A percentile compares a stretch with the other conserved stretches of the same genome.
Conservation (phyloP, 2,113 vertebrate species). For the Hassar affinis region DNA sequence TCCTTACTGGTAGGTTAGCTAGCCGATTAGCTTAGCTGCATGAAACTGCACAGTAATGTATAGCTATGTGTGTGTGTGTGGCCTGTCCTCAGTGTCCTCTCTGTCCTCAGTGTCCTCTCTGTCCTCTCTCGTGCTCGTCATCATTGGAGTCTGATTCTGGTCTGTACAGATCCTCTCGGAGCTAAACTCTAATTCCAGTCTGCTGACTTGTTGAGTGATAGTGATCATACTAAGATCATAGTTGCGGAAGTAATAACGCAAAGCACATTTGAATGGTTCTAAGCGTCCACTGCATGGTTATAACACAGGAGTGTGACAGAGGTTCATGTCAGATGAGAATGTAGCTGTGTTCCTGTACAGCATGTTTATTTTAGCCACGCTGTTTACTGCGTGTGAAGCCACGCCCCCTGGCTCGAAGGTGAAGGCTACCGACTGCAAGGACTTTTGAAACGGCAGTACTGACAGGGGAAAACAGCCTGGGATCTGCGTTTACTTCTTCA, state of each 20-base stretch:
- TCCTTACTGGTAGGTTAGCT: background rate
- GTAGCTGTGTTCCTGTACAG: background rate
- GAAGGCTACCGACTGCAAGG: conserved; percentile 15
- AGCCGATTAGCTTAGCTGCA: background rate
- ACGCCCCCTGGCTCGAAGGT: conserved; percentile 24
- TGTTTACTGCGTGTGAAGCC: conserved; percentile 24
- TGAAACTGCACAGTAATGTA: background rate
- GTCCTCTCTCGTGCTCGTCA: background rate
- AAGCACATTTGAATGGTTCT: background rate
- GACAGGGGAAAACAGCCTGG: background rate
- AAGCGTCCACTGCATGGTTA: background rate
- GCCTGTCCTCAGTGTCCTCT: no score
- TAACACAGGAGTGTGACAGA: background rate
- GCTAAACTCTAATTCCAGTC: background rate
- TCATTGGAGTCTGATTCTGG: no score
- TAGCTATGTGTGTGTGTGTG: background rate
- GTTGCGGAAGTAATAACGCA: background rate
- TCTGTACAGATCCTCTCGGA: background rate
- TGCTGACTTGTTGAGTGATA: background rate
- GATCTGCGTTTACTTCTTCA: background rate
- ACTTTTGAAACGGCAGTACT: background rate
- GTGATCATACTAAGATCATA: background rate
- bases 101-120: background rate
- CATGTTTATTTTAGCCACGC: background rate
- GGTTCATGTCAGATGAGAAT: background rate